phyloP scores from a whole-genome alignment of 2,113 vertebrate genomes.

The Microtus oregoni region DNA sequence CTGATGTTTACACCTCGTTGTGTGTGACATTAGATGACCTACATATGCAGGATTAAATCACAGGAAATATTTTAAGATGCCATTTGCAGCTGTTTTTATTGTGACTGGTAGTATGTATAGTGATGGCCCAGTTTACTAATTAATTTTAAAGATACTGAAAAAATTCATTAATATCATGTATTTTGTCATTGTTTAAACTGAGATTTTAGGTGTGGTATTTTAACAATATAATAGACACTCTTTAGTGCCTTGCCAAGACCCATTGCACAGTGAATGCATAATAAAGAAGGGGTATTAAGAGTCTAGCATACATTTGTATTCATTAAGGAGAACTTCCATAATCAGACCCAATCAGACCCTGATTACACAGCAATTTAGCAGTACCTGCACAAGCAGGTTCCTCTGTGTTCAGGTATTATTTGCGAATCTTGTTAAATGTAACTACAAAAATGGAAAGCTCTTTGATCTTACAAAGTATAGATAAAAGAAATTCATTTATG shows the following conservation, averaged over 20 bases:
- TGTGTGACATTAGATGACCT: slow-evolving; percentile 4
- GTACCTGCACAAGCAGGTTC: slow-evolving; percentile 58
- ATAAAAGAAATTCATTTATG: slow-evolving; percentile 42
- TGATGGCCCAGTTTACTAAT: background rate
- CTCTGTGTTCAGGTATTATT: slow-evolving; percentile 40
- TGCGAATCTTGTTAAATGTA: slow-evolving; percentile 32
- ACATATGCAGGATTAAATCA: background rate
- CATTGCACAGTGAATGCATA: slow-evolving; percentile 62
- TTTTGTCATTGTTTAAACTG: slow-evolving; percentile 22
- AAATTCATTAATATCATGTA: background rate
- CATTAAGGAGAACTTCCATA: slow-evolving; percentile 69
- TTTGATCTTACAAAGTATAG: slow-evolving; percentile 5
- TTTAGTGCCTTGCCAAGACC: slow-evolving; percentile 59
- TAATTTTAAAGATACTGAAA: slow-evolving; percentile 52
- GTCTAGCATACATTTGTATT: slow-evolving; percentile 67
- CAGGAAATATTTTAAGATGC: background rate
- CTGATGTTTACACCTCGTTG: background rate
- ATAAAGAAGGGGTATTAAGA: slow-evolving; percentile 61
- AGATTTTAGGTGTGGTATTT: background rate
- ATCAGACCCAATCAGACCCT: slow-evolving; percentile 67
- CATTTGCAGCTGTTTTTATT: slow-evolving; percentile 14
- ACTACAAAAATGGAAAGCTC: slow-evolving; percentile 19
- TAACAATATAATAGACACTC: slow-evolving; percentile 53
- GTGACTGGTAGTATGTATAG: background rate
- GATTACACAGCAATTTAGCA: slow-evolving; percentile 73